Percentiles rank a stretch among this genome's conserved stretches.
Evolutionary conservation across 2,888 invertebrate genomes (phyloP).

Genomic region (Agrypnus murinus): DNA sequence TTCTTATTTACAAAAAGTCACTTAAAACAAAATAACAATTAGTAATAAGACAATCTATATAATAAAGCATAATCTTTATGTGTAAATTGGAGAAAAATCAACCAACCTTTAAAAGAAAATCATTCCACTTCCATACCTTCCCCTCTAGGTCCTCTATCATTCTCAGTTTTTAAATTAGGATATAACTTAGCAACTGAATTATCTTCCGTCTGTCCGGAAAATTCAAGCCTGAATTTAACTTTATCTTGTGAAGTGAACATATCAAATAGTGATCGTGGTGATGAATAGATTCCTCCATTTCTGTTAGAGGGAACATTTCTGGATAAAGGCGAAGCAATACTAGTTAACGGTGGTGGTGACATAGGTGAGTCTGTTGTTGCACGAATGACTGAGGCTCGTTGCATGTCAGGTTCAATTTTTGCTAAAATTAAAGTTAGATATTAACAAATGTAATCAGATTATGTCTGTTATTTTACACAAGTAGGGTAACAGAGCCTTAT

Average conservation of each 20-base stretch:
- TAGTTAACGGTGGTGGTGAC: conserved; percentile 81
- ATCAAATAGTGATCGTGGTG: conserved; percentile 76
- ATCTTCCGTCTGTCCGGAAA: conserved; percentile 75
- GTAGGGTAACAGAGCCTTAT: too few relatives aligned
- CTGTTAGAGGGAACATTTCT: conserved; percentile 58
- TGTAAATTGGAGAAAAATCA: too few relatives aligned
- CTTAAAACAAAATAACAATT: too few relatives aligned
- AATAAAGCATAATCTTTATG: too few relatives aligned
- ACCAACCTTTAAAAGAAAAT: conserved; percentile 14
- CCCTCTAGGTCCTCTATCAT: conserved; percentile 70
- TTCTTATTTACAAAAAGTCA: too few relatives aligned
- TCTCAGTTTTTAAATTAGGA: conserved; percentile 77
- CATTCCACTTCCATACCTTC: conserved; percentile 67
- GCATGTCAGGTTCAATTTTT: conserved; percentile 48
- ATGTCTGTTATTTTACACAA: too few relatives aligned
- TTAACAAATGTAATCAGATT: too few relatives aligned
- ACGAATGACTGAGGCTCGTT: conserved; percentile 75
- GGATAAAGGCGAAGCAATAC: conserved; percentile 62
- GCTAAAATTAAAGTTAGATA: conserved; percentile 32
- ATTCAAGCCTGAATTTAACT: conserved; percentile 72
- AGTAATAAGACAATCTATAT: too few relatives aligned
- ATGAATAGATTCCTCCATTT: conserved; percentile 64
- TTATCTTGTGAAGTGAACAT: conserved; percentile 79
- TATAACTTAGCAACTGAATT: conserved; percentile 82
- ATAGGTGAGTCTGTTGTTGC: conserved; percentile 91